Evolutionary conservation across 2,888 invertebrate species (phyloP), one percentile per base, ranked within the genome.

Genomic region (Rhingia campestris): DNA sequence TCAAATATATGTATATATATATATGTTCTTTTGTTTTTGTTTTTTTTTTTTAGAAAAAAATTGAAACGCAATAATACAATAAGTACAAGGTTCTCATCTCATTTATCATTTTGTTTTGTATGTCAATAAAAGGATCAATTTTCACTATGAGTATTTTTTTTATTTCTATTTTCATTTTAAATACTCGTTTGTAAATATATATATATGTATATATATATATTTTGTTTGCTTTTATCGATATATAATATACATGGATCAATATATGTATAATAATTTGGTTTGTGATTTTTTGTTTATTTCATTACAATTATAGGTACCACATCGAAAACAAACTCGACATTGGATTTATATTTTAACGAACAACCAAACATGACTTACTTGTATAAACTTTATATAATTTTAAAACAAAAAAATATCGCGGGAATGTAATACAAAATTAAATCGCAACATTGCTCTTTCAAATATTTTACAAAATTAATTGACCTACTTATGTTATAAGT

Each of bases 1-100:
- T 63, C 59, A 54, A 56, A 74, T 73, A 73, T 45, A 73, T 67
- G 64, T 66, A 66, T 61, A 72, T 76, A 76, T 73, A 77, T 22
- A 73, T 77, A 30, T 49, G 12, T 45, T 45, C 6, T 49, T 73
- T 66, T n/a, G n/a, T n/a, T 22, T 22, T 22, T 22, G 22, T 22
- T 22, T 22, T 22, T 22, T 22, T n/a, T 22, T 70, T 82, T 72
- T 81, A 81, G 81, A 81, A 82, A 82, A 72, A 82, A 77, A 61
- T 76, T 82, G 81, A 82, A 82, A 82, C 81, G 61, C 77, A 82
- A 77, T 81, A 82, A 82, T 82, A 82, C 81, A 77, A 82, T 79
- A 82, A 77, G 82, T 79, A 67, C 73, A 82, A 79, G 56, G 73
- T 82, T 79, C 79, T 67, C 66, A 73, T 79, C 22, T 69, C 79